Evolutionary conservation across 2,113 vertebrate species (phyloP), one percentile per base, ranked within the genome.

Genomic region (Crotalus helleri): DNA sequence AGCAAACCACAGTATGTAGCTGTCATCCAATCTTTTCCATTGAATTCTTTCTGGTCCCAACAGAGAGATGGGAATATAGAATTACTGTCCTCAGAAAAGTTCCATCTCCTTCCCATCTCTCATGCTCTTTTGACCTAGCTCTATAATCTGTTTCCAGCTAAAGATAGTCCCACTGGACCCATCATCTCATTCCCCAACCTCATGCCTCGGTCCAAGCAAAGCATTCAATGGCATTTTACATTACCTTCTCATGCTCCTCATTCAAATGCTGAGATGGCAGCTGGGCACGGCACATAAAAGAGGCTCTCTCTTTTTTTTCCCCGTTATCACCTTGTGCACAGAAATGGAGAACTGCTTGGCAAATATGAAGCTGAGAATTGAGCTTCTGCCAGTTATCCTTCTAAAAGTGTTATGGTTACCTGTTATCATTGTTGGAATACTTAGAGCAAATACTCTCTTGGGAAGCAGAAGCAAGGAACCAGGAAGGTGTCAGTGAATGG

Each of bases 51-150:
- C 53, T 59, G 39, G 33, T 53, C 61, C n/a, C 13, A 54, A 6
- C 69, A 64, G 46, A 51, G 91, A 26, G 92, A 87, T 92, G 92
- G 74, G 93, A 91, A 94, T 33, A 5, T 29, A 53, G 44, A 85
- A 87, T 51, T 57, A 87, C 49, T 0, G 58, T 58, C 33, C 21
- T 64, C 69, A 44, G 49, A 74, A 64, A 54, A 51, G 49, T 3
- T 86, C 6, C 57, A 64, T 54, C 29, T 87, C 29, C 3, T 2
- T 29, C 87, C 88, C 12, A 26, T 64, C 92, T 94, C 94, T 49
- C 94, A 95, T 92, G 93, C 91, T 91, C 93, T 86, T 74, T 91
- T 92, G 91, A 95, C 94, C 94, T 86, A 1, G 51, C n/a, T 24
- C 88, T 85, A 33, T 74, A 85, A 81, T 54, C 91, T 49, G 57